A percentile compares a stretch with the other conserved stretches of the same genome.
phyloP scores from a whole-genome alignment of 1,140 invertebrate genomes.

The Cepaea nemoralis region DNA sequence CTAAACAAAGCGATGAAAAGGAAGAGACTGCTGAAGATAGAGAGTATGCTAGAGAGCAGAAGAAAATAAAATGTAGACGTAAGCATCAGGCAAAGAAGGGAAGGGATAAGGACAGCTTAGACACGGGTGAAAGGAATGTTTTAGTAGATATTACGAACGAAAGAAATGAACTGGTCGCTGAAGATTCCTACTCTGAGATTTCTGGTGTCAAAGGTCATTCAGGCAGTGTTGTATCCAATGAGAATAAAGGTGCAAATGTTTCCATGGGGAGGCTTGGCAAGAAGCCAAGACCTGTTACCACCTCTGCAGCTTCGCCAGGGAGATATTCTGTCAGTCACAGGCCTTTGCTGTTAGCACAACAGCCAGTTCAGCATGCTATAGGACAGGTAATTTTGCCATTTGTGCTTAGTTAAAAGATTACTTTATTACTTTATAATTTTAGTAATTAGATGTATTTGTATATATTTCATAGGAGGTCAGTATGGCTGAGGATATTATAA shows the following conservation, averaged over 20 bases:
- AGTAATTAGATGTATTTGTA: too few relatives aligned
- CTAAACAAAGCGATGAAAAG: background rate
- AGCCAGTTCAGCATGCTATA: constrained; percentile 7
- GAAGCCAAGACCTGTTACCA: background rate
- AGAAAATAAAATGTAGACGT: background rate
- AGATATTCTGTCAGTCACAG: background rate
- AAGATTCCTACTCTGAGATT: background rate
- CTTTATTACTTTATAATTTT: too few relatives aligned
- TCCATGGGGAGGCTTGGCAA: background rate
- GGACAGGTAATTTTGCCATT: constrained; percentile 18
- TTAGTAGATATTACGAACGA: background rate
- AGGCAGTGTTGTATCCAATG: background rate
- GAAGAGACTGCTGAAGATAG: background rate
- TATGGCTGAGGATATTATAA: too few relatives aligned
- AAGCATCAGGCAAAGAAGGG: background rate
- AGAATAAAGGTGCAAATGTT: background rate
- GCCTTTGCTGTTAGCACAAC: background rate
- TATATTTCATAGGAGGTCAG: too few relatives aligned
- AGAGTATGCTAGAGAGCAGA: background rate
- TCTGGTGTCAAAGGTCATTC: background rate
- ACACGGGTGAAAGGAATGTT: background rate
- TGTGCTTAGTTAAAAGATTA: too few relatives aligned
- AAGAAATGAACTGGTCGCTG: background rate
- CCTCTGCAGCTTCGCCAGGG: background rate
- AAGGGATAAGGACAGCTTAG: background rate